phyloP scores from a whole-genome alignment of 2,888 invertebrate genomes.

The Lypha dubia region DNA sequence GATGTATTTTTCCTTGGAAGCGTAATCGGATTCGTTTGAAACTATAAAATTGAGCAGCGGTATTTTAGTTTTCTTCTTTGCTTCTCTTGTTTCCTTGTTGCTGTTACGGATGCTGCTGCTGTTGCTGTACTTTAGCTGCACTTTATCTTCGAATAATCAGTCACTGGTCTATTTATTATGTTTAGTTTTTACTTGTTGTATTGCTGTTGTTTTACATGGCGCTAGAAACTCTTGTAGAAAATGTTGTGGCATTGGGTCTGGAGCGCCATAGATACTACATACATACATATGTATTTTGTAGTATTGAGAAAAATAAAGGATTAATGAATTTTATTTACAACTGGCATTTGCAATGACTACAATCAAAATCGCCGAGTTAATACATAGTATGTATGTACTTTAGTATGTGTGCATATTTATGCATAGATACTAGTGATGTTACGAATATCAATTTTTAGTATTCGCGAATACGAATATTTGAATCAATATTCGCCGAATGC shows the following conservation, averaged over 20 bases:
- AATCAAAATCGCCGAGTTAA: too few species aligned
- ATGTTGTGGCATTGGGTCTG: not conserved
- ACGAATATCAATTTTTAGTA: too few species aligned
- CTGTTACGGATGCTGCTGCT: not conserved
- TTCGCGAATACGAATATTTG: too few species aligned
- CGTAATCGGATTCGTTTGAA: conserved; percentile 74
- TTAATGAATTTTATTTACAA: conserved; percentile 13
- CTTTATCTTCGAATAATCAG: conserved; percentile 41
- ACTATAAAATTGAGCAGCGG: conserved; percentile 58
- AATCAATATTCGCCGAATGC: too few species aligned
- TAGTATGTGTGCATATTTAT: too few species aligned
- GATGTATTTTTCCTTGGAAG: conserved; percentile 66
- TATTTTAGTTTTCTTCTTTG: conserved; percentile 29
- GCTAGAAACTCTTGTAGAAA: conserved; percentile 36
- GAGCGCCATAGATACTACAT: conserved; percentile 31
- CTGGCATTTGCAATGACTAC: not conserved
- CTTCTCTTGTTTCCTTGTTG: not conserved
- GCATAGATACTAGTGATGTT: too few species aligned
- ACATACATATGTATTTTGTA: too few species aligned
- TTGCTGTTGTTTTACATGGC: conserved; percentile 50
- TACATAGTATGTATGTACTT: too few species aligned
- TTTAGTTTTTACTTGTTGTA: conserved; percentile 19
- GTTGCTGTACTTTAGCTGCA: conserved; percentile 16
- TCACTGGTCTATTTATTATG: conserved; percentile 17
- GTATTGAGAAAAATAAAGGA: not conserved